Base-by-base conservation (phyloP, 2,113 vertebrate species). In the Piaya cayana region DNA sequence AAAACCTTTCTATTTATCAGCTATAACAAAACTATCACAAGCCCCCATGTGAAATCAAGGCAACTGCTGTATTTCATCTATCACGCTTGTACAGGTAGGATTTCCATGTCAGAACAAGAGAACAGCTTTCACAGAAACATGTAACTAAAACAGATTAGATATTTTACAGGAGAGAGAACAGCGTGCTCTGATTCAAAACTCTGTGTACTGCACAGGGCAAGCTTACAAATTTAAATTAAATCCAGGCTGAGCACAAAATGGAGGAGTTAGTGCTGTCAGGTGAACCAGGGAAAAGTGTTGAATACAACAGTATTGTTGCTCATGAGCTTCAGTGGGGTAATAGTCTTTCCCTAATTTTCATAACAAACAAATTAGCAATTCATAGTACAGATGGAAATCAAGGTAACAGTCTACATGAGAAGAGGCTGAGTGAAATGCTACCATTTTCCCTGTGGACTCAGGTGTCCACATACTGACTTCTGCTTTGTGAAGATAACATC, bases 121-220 rank as follows among this genome's bases (percentile, higher is more conserved):
- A 86, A 9, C 29, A 34, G 72, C 88, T 93, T 37, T 9, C 58
- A 45, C 32, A 81, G 83, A 70, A 83, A 67, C 37, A 13, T 4
- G 14, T 49, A 74, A 86, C 52, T 34, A 30, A 76, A 90, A 86
- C 32, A 43, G 88, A 94, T 82, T 65, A 81, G 90, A 37, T 80
- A 63, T 75, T 84, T 83, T 60, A 88, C 80, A 93, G 76, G 47
- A 69, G 74, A 89, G 70, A 87, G 75, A 87, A 62, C 85, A 94
- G 82, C 15, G 15, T 14, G 84, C 78, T 76, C 70, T 27, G 79
- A 34, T 11, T 36, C 63, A 15, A 76, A 86, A 62, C 75, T 29
- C 49, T 43, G 3, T 0, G 30, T n/a, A 18, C 18, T 15, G 34
- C 47, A 56, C 1, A 0, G 23, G 36, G 26, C 4, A 39, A 45